These are phyloP conservation scores for Colletes gigas DNA, from an alignment of 1,140 invertebrate genomes.

Conservation along the genomic window DNA sequence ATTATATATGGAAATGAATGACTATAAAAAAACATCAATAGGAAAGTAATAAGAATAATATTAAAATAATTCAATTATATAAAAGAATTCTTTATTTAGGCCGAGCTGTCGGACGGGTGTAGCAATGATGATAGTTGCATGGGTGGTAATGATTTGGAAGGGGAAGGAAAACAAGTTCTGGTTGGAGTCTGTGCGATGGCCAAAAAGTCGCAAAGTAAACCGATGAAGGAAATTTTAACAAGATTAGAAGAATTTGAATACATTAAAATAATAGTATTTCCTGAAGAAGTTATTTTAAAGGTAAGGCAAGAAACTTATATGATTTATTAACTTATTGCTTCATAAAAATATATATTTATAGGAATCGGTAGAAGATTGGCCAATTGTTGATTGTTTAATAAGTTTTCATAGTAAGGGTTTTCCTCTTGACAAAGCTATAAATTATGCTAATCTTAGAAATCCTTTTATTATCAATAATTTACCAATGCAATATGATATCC, in stretches of 20 bases:
- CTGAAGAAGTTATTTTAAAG: slow-evolving; percentile 96
- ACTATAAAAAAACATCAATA: not conserved
- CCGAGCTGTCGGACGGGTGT: slow-evolving; percentile 87
- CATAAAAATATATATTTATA: slow-evolving; percentile 77
- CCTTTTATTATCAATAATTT: slow-evolving; percentile 99
- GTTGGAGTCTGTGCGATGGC: slow-evolving; percentile 99
- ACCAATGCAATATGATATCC: slow-evolving; percentile 98
- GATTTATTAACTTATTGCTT: not conserved
- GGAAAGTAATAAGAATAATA: not conserved
- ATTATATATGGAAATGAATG: not conserved
- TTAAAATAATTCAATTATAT: too few relatives aligned
- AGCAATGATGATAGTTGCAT: slow-evolving; percentile 82
- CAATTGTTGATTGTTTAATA: slow-evolving; percentile 97
- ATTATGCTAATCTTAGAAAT: slow-evolving; percentile 95
- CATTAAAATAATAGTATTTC: slow-evolving; percentile 95
- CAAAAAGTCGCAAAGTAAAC: slow-evolving; percentile 98
- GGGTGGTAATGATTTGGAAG: slow-evolving; percentile 78
- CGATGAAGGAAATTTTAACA: slow-evolving; percentile 98
- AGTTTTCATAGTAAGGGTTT: slow-evolving; percentile 99
- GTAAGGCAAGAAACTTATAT: slow-evolving; percentile 75
- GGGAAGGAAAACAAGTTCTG: slow-evolving; percentile 91
- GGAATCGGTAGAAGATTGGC: slow-evolving; percentile 99
- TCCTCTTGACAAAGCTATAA: slow-evolving; percentile 98
- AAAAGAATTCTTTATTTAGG: slow-evolving; percentile 76
- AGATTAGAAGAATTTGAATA: slow-evolving; percentile 97